Evolutionary conservation across 2,113 vertebrate species (phyloP).

Genomic region (Catharus minimus): DNA sequence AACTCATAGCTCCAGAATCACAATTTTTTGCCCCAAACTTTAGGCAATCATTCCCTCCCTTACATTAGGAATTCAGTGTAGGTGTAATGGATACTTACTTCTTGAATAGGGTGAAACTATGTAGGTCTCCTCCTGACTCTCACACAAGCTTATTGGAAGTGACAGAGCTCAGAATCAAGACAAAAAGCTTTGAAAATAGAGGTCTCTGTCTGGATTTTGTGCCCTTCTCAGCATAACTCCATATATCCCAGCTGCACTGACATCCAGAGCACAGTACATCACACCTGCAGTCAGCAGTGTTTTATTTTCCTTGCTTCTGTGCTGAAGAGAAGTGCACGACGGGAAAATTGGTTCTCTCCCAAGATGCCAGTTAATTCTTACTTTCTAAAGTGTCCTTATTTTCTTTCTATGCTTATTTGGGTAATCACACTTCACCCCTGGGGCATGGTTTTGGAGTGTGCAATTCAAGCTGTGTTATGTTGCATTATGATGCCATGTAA

Average conservation of each 20-base stretch:
- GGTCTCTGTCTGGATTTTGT: background rate
- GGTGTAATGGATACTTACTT: background rate
- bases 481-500: background rate
- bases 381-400: conserved; percentile 4
- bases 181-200: background rate
- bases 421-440: background rate
- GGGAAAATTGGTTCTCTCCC: background rate
- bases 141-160: background rate
- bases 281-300: background rate
- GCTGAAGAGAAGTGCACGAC: background rate
- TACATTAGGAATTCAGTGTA: background rate
- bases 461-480: background rate
- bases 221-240: background rate
- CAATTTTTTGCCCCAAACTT: too few species aligned
- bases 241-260: background rate
- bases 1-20: background rate
- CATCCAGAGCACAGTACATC: background rate
- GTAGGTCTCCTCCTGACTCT: background rate
- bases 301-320: background rate
- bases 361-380: background rate
- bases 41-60: background rate
- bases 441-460: background rate
- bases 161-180: background rate
- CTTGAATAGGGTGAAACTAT: background rate
- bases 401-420: conserved; percentile 2